Evolutionary conservation across 2,797 vertebrate genomes (phyloP).

Genomic region (Oreochromis mossambicus): DNA sequence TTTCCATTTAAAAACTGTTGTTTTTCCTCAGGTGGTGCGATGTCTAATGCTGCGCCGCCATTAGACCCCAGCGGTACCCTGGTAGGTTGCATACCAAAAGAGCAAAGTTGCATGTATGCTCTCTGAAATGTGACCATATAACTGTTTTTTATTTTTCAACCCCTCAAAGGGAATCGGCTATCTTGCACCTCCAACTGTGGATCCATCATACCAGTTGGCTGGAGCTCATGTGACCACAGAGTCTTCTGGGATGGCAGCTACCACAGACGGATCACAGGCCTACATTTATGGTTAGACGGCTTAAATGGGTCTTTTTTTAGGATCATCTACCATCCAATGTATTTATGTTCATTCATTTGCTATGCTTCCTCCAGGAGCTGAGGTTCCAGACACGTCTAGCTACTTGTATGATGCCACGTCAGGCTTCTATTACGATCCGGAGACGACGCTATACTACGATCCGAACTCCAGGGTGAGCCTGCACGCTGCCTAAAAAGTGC

Average conservation of each 20-base stretch:
- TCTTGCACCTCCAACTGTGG: constrained; percentile 25
- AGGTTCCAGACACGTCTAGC: constrained; percentile 84
- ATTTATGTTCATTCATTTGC: not conserved
- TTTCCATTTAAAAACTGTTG: fast-evolving
- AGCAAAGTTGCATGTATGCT: not conserved
- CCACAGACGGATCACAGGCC: constrained; percentile 40
- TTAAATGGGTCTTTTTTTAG: not conserved
- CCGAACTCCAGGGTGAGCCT: constrained; percentile 87
- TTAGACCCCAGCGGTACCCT: constrained; percentile 38
- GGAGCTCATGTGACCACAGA: constrained; percentile 31
- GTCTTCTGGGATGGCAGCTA: constrained; percentile 19
- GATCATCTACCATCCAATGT: not conserved
- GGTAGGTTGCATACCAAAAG: constrained; percentile 31
- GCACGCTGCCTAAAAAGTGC: not conserved
- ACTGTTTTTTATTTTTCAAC: not conserved
- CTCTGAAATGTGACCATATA: not conserved
- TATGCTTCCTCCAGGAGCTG: constrained; percentile 62
- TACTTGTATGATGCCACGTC: constrained; percentile 95
- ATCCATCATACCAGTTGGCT: constrained; percentile 20
- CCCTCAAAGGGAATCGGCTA: constrained; percentile 43
- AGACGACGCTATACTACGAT: constrained; percentile 92
- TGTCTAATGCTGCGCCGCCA: constrained; percentile 18
- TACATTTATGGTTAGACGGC: constrained; percentile 53
- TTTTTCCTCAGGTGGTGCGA: constrained; percentile 43
- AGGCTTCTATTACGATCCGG: constrained; percentile 94